A percentile compares a stretch with the other conserved stretches of the same genome.
Evolutionary conservation across 2,113 vertebrate genomes (phyloP).

Genomic region (Saccopteryx bilineata): DNA sequence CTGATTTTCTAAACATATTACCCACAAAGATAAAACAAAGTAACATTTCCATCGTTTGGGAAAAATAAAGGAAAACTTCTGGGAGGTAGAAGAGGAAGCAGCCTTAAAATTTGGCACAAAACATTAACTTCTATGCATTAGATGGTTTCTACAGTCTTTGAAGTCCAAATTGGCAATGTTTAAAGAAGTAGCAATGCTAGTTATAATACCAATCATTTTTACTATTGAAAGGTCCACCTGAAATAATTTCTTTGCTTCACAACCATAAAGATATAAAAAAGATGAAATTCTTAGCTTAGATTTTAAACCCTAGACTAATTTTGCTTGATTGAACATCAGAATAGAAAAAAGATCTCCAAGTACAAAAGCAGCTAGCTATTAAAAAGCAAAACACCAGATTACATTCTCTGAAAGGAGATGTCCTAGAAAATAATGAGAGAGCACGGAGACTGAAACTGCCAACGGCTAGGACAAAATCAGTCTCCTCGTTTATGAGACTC

Average conservation of each 20-base stretch:
- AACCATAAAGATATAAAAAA: constrained; percentile 21
- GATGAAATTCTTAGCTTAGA: not conserved
- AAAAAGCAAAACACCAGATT: not conserved
- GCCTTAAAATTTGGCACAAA: not conserved
- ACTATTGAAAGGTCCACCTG: not conserved
- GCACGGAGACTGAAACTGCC: not conserved
- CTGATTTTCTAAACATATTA: constrained; percentile 9
- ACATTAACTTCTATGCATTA: not conserved
- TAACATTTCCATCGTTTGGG: constrained; percentile 6
- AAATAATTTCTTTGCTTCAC: not conserved
- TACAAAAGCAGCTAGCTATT: constrained; percentile 21
- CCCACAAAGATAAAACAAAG: constrained; percentile 32
- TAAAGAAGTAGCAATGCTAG: not conserved
- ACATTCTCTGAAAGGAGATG: not conserved
- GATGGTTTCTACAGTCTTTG: not conserved
- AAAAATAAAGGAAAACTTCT: constrained; percentile 49
- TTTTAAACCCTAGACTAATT: constrained; percentile 50
- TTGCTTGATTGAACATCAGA: not conserved
- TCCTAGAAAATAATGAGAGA: not conserved
- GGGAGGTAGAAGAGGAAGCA: not conserved
- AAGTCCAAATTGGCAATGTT: not conserved
- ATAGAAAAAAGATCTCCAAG: not conserved
- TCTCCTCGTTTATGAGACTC: not conserved
- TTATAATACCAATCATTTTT: constrained; percentile 14
- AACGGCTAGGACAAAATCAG: not conserved